These are phyloP conservation scores for Sericinus montela DNA, from an alignment of 2,888 invertebrate species.

Conservation along the genomic window DNA sequence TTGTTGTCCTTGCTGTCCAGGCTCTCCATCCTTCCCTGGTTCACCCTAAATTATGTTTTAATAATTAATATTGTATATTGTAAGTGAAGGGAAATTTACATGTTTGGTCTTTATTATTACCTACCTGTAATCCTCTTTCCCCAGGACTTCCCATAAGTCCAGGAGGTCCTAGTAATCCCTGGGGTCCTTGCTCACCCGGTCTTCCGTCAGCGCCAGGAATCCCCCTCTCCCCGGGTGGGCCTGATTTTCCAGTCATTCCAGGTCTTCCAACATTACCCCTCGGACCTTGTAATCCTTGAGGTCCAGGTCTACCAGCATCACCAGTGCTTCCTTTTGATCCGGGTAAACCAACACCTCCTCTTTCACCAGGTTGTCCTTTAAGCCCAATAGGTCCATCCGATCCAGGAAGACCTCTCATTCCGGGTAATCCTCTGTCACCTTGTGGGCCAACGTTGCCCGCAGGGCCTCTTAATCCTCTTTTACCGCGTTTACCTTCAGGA, in stretches of 20 bases:
- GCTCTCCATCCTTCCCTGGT: slow-evolving; percentile 88
- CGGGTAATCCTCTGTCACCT: slow-evolving; percentile 85
- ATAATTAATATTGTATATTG: too few species aligned
- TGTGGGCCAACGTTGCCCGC: slow-evolving; percentile 84
- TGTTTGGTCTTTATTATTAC: slow-evolving; percentile 54
- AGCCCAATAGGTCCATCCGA: slow-evolving; percentile 86
- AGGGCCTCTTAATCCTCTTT: slow-evolving; percentile 87
- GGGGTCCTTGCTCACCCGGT: slow-evolving; percentile 89
- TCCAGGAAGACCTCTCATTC: slow-evolving; percentile 85
- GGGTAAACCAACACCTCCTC: slow-evolving; percentile 76
- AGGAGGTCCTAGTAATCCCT: slow-evolving; percentile 88
- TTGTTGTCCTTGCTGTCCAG: slow-evolving; percentile 85
- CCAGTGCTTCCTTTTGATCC: slow-evolving; percentile 81
- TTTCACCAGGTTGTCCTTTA: slow-evolving; percentile 87
- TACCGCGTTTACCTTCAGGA: slow-evolving; percentile 89
- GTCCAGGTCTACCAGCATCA: slow-evolving; percentile 82
- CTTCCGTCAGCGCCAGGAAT: slow-evolving; percentile 91
- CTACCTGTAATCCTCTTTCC: slow-evolving; percentile 85
- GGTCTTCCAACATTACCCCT: slow-evolving; percentile 84
- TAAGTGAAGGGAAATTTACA: too few species aligned
- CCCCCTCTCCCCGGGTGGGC: slow-evolving; percentile 85
- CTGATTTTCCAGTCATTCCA: slow-evolving; percentile 84
- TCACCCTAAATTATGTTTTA: slow-evolving; percentile 79
- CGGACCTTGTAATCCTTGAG: slow-evolving; percentile 82
- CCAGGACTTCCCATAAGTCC: slow-evolving; percentile 89